These are phyloP conservation scores for Drosophila lowei DNA, from an alignment of 1,140 invertebrate genomes.

Conservation along the genomic window DNA sequence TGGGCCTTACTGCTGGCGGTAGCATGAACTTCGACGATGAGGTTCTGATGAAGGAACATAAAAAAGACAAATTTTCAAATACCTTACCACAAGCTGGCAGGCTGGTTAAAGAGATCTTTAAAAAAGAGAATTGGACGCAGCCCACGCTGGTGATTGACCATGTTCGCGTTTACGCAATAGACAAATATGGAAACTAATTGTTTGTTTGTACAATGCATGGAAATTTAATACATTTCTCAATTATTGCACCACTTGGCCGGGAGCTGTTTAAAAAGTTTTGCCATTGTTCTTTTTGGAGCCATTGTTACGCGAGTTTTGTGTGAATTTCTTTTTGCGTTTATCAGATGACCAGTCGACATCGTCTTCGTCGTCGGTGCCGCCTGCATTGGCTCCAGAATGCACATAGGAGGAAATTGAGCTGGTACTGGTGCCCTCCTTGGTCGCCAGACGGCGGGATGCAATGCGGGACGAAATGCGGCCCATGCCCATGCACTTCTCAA, in stretches of 20 bases:
- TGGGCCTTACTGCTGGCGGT: slow-evolving; percentile 54
- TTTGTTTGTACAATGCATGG: neutral
- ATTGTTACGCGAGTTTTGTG: slow-evolving; percentile 83
- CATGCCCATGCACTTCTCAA: slow-evolving; percentile 98
- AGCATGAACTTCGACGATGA: slow-evolving; percentile 44
- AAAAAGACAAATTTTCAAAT: slow-evolving; percentile 17
- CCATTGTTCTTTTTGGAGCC: slow-evolving; percentile 83
- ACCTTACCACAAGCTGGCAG: neutral
- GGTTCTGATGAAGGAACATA: neutral
- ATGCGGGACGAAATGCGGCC: slow-evolving; percentile 95
- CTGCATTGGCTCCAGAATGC: slow-evolving; percentile 77
- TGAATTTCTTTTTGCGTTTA: slow-evolving; percentile 84
- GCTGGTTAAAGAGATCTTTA: neutral
- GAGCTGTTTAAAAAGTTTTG: slow-evolving; percentile 66
- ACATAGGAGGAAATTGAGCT: slow-evolving; percentile 84
- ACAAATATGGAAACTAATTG: slow-evolving; percentile 13
- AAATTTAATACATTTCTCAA: slow-evolving; percentile 13
- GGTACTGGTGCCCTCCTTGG: slow-evolving; percentile 85
- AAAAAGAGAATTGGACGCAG: neutral
- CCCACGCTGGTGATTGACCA: slow-evolving; percentile 31
- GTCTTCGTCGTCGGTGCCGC: slow-evolving; percentile 89
- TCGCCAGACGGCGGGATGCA: slow-evolving; percentile 91
- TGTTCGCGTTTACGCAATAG: slow-evolving; percentile 33
- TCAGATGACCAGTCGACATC: slow-evolving; percentile 91
- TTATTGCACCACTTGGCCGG: neutral